A percentile compares a stretch with the other conserved stretches of the same genome.
phyloP scores from a whole-genome alignment of 2,888 invertebrate genomes.

The Scaptodrosophila latifasciaeformis region DNA sequence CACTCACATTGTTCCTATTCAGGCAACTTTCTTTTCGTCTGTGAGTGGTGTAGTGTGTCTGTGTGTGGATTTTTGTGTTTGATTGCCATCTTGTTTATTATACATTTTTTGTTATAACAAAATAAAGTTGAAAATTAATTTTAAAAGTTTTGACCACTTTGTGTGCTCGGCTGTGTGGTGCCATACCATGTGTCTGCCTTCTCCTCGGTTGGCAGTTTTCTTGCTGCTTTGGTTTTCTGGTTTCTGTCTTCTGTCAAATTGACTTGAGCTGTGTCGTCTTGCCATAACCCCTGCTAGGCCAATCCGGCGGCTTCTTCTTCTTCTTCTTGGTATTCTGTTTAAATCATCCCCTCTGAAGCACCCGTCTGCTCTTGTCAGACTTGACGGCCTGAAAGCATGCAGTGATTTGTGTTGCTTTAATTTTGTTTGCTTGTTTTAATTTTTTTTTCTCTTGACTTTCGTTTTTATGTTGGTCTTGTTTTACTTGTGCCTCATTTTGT shows the following conservation, averaged over 20 bases:
- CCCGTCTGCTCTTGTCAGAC: too few species aligned
- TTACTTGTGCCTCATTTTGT: slow-evolving; percentile 18
- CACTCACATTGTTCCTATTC: slow-evolving; percentile 32
- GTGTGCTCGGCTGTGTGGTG: background rate
- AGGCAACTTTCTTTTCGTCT: too few species aligned
- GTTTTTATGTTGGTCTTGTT: slow-evolving; percentile 4
- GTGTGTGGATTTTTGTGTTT: slow-evolving; percentile 51
- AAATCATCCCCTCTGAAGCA: too few species aligned
- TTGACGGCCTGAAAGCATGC: too few species aligned
- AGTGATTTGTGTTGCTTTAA: too few species aligned
- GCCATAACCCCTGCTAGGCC: background rate
- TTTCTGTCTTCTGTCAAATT: background rate
- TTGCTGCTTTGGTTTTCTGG: background rate
- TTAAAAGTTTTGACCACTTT: slow-evolving; percentile 50
- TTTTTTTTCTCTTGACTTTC: slow-evolving; percentile 23
- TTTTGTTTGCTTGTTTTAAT: slow-evolving; percentile 9
- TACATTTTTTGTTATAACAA: slow-evolving; percentile 30
- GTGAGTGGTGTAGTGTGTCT: slow-evolving; percentile 12
- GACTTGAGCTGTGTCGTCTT: background rate
- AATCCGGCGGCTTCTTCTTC: background rate
- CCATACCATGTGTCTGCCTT: slow-evolving; percentile 1
- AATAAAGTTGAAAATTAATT: slow-evolving; percentile 58
- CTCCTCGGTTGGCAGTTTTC: slow-evolving; percentile 5
- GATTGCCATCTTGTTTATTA: slow-evolving; percentile 54
- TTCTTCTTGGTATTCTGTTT: too few species aligned